Evolutionary conservation across 2,797 vertebrate species (phyloP), one percentile per base, ranked within the genome.

Genomic region (Nannoperca obscura): DNA sequence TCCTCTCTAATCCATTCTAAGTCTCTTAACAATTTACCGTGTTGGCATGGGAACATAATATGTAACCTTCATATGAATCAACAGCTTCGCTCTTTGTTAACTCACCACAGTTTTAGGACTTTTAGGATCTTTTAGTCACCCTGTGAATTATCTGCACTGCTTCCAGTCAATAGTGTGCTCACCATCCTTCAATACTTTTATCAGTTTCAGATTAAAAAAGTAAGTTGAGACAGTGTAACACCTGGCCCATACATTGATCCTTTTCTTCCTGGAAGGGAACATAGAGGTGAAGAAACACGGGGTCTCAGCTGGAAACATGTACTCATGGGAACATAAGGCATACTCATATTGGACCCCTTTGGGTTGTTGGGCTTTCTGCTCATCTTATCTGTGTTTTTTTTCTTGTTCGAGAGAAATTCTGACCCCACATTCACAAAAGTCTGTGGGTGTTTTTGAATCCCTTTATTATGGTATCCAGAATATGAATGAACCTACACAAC

Each of bases 211-310:
- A 44, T 47, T 50, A 40, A 73, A 20, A 72, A 11, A 3, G 20
- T 49, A 27, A 66, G 46, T 40, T 36, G 42, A 72, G 64, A 52
- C 46, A 7, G 19, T 36, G 17, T 50, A 22, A 66, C 50, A 57
- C 30, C n/a, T 65, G 55, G 82, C 64, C 36, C 63, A 71, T 15
- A 42, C 19, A 80, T 75, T 40, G 64, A 77, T 83, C 52, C 27
- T 15, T 38, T 60, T 74, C 71, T 70, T 59, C 57, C 40, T 55
- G 74, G 64, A 78, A 61, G 53, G n/a, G 24, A 78, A 34, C 32
- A 0, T 7, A 17, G n/a, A 9, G 17, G 19, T 65, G 15, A 66
- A 40, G 54, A 63, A 65, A 54, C 49, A 47, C 58, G 62, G 20
- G 19, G 24, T 15, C 36, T 44, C 47, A 13, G 73, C 34, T 60